Conservation (phyloP, 2,888 invertebrate species). For the Microctonus brassicae region DNA sequence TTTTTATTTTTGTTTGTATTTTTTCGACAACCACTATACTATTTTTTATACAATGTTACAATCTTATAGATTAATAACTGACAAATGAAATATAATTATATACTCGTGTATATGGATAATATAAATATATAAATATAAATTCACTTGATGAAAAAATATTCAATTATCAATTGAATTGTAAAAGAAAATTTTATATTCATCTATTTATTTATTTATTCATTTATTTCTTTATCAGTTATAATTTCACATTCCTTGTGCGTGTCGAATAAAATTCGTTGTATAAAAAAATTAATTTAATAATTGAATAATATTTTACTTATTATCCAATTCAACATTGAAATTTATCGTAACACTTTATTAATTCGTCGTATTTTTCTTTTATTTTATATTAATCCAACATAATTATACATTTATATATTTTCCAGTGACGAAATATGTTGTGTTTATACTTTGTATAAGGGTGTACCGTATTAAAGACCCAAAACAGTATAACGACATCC, state of each 20-base stretch:
- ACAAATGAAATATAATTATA: too few species aligned
- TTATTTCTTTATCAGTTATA: too few species aligned
- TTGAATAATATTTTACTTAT: not conserved
- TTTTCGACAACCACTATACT: too few species aligned
- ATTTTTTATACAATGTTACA: too few species aligned
- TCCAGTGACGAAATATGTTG: not conserved
- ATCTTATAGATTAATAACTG: not conserved
- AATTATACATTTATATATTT: not conserved
- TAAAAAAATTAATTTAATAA: not conserved
- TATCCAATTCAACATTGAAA: not conserved
- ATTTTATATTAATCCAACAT: not conserved
- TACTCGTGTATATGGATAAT: not conserved
- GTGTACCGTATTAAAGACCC: slow-evolving; percentile 10
- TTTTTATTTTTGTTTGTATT: not conserved
- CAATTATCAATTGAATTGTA: not conserved
- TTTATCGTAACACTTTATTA: not conserved
- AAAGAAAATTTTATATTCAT: not conserved
- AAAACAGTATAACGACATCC: slow-evolving; percentile 42
- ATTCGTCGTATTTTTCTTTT: not conserved
- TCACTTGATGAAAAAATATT: not conserved
- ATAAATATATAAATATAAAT: not conserved
- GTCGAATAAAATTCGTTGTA: slow-evolving; percentile 30
- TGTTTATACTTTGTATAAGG: not conserved
- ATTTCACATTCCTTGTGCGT: slow-evolving; percentile 44
- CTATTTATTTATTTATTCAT: not conserved